Percentiles rank a stretch among this genome's conserved stretches.
These are phyloP conservation scores for Hydrozoanthus tunicans DNA, from an alignment of 64 coral and sea anemone species.

Conservation along the genomic window DNA sequence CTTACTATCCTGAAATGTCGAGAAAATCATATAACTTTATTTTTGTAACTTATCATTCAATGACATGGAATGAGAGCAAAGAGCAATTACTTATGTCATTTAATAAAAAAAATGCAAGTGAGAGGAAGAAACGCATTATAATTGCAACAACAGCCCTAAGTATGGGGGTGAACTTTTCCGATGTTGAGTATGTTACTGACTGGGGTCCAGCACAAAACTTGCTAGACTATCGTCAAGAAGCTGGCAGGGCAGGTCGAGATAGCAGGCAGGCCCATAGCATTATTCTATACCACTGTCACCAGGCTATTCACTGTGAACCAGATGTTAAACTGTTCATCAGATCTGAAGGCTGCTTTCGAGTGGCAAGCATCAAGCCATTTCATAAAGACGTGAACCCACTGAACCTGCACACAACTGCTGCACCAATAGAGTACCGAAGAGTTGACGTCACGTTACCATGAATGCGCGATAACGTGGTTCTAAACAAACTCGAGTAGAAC, in stretches of 20 bases:
- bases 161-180: conserved; percentile 33
- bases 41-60: conserved; percentile 22
- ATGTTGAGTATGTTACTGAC: not conserved
- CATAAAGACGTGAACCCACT: too few relatives aligned
- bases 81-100: not conserved
- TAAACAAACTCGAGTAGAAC: too few relatives aligned
- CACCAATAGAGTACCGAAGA: too few relatives aligned
- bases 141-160: conserved; percentile 13
- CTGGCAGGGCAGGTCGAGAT: not conserved
- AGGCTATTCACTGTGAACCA: not conserved
- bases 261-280: not conserved
- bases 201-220: not conserved
- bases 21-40: not conserved
- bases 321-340: not conserved
- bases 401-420: too few relatives aligned
- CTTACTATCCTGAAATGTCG: not conserved
- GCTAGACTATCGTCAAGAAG: not conserved
- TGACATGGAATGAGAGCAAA: not conserved
- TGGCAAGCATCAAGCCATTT: not conserved
- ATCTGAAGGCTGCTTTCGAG: not conserved
- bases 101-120: not conserved
- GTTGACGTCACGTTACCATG: too few relatives aligned
- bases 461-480: too few relatives aligned
- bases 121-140: not conserved
- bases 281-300: not conserved